Conservation (phyloP, 2,797 vertebrate species). For the Austrolebias charrua region DNA sequence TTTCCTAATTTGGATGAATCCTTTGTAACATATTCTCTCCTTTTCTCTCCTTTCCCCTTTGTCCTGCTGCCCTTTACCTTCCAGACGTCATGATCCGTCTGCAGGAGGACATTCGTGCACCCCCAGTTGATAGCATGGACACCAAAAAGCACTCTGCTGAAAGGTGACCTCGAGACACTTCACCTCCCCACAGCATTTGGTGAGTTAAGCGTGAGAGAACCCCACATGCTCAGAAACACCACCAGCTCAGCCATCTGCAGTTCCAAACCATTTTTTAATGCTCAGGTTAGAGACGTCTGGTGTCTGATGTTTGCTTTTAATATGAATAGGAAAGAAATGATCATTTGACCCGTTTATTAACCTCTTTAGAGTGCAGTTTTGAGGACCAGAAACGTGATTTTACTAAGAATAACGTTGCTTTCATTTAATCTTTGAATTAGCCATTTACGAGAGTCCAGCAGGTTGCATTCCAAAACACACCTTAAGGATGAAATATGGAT, state of each 20-base stretch:
- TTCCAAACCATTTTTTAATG: slow-evolving; percentile 18
- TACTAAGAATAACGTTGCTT: neutral
- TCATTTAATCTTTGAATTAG: neutral
- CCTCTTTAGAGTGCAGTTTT: neutral
- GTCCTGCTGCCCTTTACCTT: slow-evolving; percentile 35
- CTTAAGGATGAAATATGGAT: neutral
- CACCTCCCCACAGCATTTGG: slow-evolving; percentile 69
- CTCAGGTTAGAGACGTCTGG: slow-evolving; percentile 26
- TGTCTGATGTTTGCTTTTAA: slow-evolving; percentile 12
- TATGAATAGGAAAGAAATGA: neutral
- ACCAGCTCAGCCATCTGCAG: slow-evolving; percentile 12
- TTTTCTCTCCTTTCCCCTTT: slow-evolving; percentile 33
- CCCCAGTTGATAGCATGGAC: slow-evolving; percentile 59
- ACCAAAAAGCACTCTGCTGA: slow-evolving; percentile 65
- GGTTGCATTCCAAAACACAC: neutral
- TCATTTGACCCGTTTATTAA: neutral
- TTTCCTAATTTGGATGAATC: slow-evolving; percentile 55
- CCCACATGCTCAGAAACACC: slow-evolving; percentile 28
- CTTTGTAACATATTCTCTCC: slow-evolving; percentile 30
- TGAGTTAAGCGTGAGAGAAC: slow-evolving; percentile 57
- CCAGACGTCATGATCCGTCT: slow-evolving; percentile 61
- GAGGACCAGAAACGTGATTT: neutral
- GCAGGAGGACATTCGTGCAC: slow-evolving; percentile 48
- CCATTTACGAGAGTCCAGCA: neutral
- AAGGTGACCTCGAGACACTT: slow-evolving; percentile 74